A percentile compares a stretch with the other conserved stretches of the same genome.
Conservation (phyloP, 2,113 vertebrate genomes). For the Tretioscincus oriximinensis region DNA sequence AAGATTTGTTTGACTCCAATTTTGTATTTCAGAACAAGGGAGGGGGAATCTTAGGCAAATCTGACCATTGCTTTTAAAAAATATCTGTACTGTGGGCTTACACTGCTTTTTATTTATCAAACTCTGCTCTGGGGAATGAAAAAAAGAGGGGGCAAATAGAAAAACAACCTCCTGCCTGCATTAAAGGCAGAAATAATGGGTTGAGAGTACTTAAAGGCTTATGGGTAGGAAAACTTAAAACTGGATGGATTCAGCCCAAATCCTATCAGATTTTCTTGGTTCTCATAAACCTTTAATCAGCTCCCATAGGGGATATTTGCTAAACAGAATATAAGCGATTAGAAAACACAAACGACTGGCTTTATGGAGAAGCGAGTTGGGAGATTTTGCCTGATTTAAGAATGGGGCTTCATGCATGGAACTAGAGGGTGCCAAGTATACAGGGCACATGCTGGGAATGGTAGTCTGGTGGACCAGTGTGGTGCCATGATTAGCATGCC, state of each 20-base stretch:
- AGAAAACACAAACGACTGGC: conserved; percentile 49
- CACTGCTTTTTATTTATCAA: conserved; percentile 12
- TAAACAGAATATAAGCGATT: conserved; percentile 67
- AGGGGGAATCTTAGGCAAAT: conserved; percentile 72
- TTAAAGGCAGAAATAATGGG: conserved; percentile 72
- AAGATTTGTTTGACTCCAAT: conserved; percentile 14
- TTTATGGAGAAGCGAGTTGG: conserved; percentile 17
- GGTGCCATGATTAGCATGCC: too few relatives aligned
- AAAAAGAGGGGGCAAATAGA: background rate
- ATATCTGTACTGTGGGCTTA: conserved; percentile 66
- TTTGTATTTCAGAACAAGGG: conserved; percentile 42
- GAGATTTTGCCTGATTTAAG: conserved; percentile 12
- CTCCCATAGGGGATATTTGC: conserved; percentile 60
- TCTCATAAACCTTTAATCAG: conserved; percentile 80
- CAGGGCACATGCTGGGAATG: background rate
- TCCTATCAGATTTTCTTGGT: conserved; percentile 82
- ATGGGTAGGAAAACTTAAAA: conserved; percentile 79
- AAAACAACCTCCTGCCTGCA: conserved; percentile 49
- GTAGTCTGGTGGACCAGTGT: too few relatives aligned
- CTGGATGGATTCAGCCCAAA: conserved; percentile 77
- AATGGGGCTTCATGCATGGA: background rate
- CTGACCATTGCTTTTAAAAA: conserved; percentile 71
- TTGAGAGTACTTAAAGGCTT: conserved; percentile 79
- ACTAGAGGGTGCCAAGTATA: too few relatives aligned
- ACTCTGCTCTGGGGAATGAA: rapidly evolving